These are phyloP conservation scores for Dendroctonus valens DNA, from an alignment of 1,140 invertebrate genomes.

Conservation along the genomic window DNA sequence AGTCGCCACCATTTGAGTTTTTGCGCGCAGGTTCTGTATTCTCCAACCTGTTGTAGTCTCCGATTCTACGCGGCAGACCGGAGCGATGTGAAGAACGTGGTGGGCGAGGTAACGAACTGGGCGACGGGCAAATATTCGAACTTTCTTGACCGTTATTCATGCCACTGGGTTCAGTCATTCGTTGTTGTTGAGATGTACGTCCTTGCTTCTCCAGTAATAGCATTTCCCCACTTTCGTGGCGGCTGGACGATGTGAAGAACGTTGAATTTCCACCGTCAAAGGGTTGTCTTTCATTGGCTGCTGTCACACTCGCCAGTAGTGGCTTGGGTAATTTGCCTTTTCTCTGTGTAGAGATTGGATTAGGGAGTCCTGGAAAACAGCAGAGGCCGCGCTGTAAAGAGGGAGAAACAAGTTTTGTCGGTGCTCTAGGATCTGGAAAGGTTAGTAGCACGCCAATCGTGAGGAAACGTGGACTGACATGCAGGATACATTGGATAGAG, in stretches of 20 bases:
- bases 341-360: constrained; percentile 76
- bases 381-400: constrained; percentile 75
- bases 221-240: constrained; percentile 64
- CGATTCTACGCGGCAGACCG: constrained; percentile 54
- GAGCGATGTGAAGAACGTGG: constrained; percentile 60
- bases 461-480: background rate
- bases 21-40: constrained; percentile 42
- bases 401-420: constrained; percentile 57
- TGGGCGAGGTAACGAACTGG: constrained; percentile 65
- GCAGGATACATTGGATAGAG: background rate
- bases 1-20: constrained; percentile 46
- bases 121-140: constrained; percentile 58
- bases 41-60: constrained; percentile 58
- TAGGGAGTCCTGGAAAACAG: constrained; percentile 85
- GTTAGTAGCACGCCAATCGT: constrained; percentile 46
- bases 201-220: constrained; percentile 74
- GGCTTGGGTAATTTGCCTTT: constrained; percentile 80
- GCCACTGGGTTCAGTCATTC: constrained; percentile 56
- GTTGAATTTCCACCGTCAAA: constrained; percentile 50
- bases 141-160: constrained; percentile 40
- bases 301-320: constrained; percentile 72
- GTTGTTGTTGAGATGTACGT: constrained; percentile 69
- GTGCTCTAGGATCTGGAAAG: constrained; percentile 53
- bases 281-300: constrained; percentile 53
- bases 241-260: constrained; percentile 48